Percentiles rank a stretch among this genome's conserved stretches.
phyloP scores from a whole-genome alignment of 1,140 invertebrate genomes.

The Micrasema longulum region DNA sequence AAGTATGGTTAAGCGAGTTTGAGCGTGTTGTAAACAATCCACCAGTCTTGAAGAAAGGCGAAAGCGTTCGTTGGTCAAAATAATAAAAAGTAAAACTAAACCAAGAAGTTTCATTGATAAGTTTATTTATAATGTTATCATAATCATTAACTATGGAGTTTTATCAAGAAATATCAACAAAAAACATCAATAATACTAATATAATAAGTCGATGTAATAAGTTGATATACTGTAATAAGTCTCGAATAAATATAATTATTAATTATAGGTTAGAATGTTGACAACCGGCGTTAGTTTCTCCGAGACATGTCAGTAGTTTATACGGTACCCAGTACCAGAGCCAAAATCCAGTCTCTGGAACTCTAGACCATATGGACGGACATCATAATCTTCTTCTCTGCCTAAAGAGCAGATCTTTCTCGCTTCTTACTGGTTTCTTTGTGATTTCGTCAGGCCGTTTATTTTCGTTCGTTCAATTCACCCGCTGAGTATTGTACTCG shows the following conservation, averaged over 20 bases:
- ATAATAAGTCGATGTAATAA: background rate
- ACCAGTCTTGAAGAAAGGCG: too few species aligned
- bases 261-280: too few species aligned
- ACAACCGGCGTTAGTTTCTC: too few species aligned
- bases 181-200: background rate
- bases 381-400: slow-evolving; percentile 34
- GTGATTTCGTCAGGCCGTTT: slow-evolving; percentile 30
- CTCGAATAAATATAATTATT: background rate
- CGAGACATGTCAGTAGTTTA: background rate
- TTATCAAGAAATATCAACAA: too few species aligned
- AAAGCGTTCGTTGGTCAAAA: too few species aligned
- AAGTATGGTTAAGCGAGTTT: too few species aligned
- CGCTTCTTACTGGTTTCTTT: slow-evolving; percentile 15
- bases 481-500: slow-evolving; percentile 31
- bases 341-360: background rate
- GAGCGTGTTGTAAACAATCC: too few species aligned
- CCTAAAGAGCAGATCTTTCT: slow-evolving; percentile 29
- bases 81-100: too few species aligned
- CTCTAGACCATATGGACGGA: slow-evolving; percentile 24
- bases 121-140: too few species aligned
- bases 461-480: slow-evolving; percentile 32
- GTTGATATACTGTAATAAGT: background rate
- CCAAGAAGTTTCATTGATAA: too few species aligned
- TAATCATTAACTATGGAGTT: too few species aligned
- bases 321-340: background rate